These are phyloP conservation scores for Notarius quadriscutis DNA, from an alignment of 2,113 vertebrate species.

Conservation along the genomic window DNA sequence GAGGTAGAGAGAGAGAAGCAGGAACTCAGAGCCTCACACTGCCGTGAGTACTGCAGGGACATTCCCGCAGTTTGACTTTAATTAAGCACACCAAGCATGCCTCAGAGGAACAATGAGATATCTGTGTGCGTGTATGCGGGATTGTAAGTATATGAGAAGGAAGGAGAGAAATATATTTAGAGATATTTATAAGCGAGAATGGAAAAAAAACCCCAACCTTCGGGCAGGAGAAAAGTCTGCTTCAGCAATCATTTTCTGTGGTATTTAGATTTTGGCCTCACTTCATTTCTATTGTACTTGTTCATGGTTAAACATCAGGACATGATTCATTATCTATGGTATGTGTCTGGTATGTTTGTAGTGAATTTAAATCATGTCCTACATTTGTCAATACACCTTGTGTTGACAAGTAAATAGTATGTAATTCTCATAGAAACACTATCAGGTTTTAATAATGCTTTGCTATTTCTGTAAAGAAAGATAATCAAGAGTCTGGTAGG, in stretches of 20 bases:
- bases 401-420: slow-evolving; percentile 15
- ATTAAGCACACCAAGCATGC: slow-evolving; percentile 68
- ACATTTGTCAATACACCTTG: background rate
- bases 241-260: slow-evolving; percentile 38
- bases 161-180: background rate
- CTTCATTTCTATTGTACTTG: slow-evolving; percentile 44
- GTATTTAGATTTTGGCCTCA: slow-evolving; percentile 36
- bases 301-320: slow-evolving; percentile 32
- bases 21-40: slow-evolving; percentile 16
- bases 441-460: background rate
- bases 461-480: background rate
- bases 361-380: background rate
- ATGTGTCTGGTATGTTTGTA: background rate
- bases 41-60: slow-evolving; percentile 51
- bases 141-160: slow-evolving; percentile 5
- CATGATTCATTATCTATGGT: slow-evolving; percentile 32
- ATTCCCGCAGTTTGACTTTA: slow-evolving; percentile 73
- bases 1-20: slow-evolving; percentile 5
- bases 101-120: slow-evolving; percentile 68
- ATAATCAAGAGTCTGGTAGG: slow-evolving; percentile 1
- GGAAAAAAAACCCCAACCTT: background rate
- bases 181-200: background rate
- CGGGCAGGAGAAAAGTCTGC: slow-evolving; percentile 39
- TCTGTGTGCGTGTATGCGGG: slow-evolving; percentile 51
- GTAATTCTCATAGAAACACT: background rate